These are phyloP conservation scores for Drosophila multiciliata DNA, from an alignment of 2,888 invertebrate species.

Conservation along the genomic window DNA sequence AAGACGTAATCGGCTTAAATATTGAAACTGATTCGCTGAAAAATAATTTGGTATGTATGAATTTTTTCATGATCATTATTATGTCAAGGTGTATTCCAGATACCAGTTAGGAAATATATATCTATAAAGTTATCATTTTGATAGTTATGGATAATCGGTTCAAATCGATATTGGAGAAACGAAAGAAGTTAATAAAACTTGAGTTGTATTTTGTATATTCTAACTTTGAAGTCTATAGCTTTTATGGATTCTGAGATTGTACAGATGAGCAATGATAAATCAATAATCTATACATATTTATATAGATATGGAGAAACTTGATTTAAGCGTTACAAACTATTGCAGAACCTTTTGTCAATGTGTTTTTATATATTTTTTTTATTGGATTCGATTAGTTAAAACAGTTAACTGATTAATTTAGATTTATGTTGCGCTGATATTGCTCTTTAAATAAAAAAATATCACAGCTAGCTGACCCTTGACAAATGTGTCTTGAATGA, in stretches of 20 bases:
- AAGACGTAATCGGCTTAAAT: not conserved
- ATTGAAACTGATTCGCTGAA: not conserved
- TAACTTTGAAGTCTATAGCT: too few relatives aligned
- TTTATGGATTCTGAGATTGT: too few relatives aligned
- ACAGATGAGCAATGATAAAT: too few relatives aligned
- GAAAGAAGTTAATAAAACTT: not conserved
- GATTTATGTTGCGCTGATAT: conserved; percentile 1
- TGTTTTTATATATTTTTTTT: not conserved
- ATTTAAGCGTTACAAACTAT: too few relatives aligned
- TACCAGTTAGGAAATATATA: not conserved
- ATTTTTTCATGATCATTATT: not conserved
- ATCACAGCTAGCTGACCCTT: not conserved
- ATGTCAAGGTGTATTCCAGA: too few relatives aligned
- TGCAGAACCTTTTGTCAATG: too few relatives aligned
- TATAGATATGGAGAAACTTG: too few relatives aligned
- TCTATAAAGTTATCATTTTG: not conserved
- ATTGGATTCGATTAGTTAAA: not conserved
- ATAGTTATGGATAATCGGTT: not conserved
- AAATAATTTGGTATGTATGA: not conserved
- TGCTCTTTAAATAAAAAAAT: not conserved
- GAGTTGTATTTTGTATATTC: too few relatives aligned
- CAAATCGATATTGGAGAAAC: not conserved
- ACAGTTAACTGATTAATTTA: not conserved
- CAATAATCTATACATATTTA: too few relatives aligned
- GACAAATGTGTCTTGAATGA: conserved; percentile 3